Base-by-base conservation (phyloP, 2,888 invertebrate genomes). In the Apodemia duryi region DNA sequence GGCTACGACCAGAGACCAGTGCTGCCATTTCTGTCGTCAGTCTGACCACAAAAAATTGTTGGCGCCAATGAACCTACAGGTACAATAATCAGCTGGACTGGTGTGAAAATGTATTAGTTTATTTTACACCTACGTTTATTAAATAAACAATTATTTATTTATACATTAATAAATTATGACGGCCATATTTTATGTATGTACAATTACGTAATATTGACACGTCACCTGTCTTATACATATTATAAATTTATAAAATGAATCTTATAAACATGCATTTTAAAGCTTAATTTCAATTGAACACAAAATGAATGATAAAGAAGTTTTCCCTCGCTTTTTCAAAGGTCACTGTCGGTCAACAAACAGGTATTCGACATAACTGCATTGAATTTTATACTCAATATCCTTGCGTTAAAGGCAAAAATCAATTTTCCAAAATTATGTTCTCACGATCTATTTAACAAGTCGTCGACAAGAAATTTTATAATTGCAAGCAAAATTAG, bases 281-380 rank as follows among this genome's bases (percentile, higher is more conserved):
- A 60, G 60, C 35, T 41, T 6, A 51, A 63, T 52, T 51, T 66
- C n/a, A 5, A 41, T 32, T 62, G 49, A 10, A 38, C n/a, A 13
- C 28, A 10, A n/a, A 51, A 41, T 43, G 13, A n/a, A 64, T 54
- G 63, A 46, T 65, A 61, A 68, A 66, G 66, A 65, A 68, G 63
- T 65, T 67, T 69, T 69, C 69, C 69, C 67, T 69, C 69, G 69
- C 83, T 83, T 86, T 85, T 84, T 80, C 81, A 78, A 80, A 85
- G 87, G 85, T 87, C 84, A 87, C 77, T 84, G 82, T 81, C 86
- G 86, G 86, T 86, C 86, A 86, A 74, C 75, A 79, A 86, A 86
- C 87, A 87, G 86, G 87, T 87, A 86, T 84, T 79, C 64, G 65
- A n/a, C 63, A 10, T 43, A 9, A 6, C 6, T 11, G 2, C 63